Evolutionary conservation across 2,888 invertebrate species (phyloP).

Genomic region (Lasioglossum pauxillum): DNA sequence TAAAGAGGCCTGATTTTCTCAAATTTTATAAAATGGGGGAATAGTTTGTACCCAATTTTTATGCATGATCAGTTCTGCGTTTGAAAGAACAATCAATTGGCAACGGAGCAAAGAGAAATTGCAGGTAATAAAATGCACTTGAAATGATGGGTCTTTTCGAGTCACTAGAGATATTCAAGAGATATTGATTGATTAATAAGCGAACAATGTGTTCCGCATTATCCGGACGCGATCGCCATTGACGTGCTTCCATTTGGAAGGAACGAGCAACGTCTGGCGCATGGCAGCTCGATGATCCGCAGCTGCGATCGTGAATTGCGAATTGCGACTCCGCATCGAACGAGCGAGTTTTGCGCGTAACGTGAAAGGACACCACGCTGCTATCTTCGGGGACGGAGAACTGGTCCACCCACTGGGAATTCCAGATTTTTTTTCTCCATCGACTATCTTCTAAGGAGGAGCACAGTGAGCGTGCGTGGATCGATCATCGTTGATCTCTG

Average conservation of each 20-base stretch:
- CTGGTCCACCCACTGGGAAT: constrained; percentile 79
- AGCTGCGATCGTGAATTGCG: constrained; percentile 23
- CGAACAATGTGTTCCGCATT: not conserved
- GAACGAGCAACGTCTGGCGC: constrained; percentile 2
- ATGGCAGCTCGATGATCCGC: constrained; percentile 3
- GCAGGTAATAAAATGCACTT: not conserved
- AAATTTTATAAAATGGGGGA: not conserved
- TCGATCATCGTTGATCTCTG: constrained; percentile 38
- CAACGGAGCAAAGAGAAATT: not conserved
- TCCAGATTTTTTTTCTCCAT: constrained; percentile 65
- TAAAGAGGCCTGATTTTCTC: not conserved
- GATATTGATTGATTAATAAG: not conserved
- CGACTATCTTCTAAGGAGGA: constrained; percentile 24
- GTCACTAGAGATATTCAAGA: not conserved
- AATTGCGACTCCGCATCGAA: constrained; percentile 17
- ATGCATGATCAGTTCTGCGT: not conserved
- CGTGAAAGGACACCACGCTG: constrained; percentile 60
- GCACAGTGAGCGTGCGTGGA: constrained; percentile 28
- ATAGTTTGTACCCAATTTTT: not conserved
- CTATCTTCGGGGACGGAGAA: constrained; percentile 72
- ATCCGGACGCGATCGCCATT: not conserved
- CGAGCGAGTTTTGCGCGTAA: constrained; percentile 51
- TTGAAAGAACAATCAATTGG: not conserved
- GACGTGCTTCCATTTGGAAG: constrained; percentile 1
- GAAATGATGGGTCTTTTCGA: not conserved